Evolutionary conservation across 1,140 invertebrate genomes (phyloP).

Genomic region (Drosophila sp.): DNA sequence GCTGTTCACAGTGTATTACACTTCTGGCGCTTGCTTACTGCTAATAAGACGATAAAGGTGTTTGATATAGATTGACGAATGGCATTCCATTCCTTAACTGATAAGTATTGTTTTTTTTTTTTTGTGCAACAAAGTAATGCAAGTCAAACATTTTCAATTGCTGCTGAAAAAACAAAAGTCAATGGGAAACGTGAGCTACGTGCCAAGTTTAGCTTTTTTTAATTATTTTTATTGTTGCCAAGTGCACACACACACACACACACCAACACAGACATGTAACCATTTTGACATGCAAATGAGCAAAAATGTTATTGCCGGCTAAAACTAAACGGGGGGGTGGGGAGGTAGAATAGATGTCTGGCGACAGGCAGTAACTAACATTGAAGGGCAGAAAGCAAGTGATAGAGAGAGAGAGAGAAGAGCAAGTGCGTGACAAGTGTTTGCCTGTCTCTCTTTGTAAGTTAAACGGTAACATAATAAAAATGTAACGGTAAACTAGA

Average conservation of each 20-base stretch:
- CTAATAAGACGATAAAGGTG: slow-evolving; percentile 43
- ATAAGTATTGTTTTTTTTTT: neutral
- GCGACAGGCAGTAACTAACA: slow-evolving; percentile 28
- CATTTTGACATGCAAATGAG: slow-evolving; percentile 30
- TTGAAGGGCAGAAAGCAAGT: slow-evolving; percentile 16
- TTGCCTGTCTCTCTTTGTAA: neutral
- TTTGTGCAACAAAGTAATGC: slow-evolving; percentile 35
- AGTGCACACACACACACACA: slow-evolving; percentile 25
- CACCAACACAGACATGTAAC: neutral
- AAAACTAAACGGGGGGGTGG: slow-evolving; percentile 32
- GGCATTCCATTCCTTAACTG: slow-evolving; percentile 24
- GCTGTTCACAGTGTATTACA: neutral
- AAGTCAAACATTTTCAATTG: slow-evolving; percentile 27
- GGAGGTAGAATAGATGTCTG: slow-evolving; percentile 38
- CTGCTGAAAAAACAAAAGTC: slow-evolving; percentile 57
- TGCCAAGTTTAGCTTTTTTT: slow-evolving; percentile 54
- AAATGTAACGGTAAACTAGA: slow-evolving; percentile 11
- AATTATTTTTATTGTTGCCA: slow-evolving; percentile 52
- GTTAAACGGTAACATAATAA: slow-evolving; percentile 9
- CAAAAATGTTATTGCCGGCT: slow-evolving; percentile 51
- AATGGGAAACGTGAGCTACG: slow-evolving; percentile 56
- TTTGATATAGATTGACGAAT: slow-evolving; percentile 42
- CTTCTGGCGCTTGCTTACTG: slow-evolving; percentile 16
- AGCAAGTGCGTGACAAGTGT: slow-evolving; percentile 22
- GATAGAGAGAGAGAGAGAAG: slow-evolving; percentile 5